Conservation (phyloP, 2,113 vertebrate species). For the Jacana jacana region DNA sequence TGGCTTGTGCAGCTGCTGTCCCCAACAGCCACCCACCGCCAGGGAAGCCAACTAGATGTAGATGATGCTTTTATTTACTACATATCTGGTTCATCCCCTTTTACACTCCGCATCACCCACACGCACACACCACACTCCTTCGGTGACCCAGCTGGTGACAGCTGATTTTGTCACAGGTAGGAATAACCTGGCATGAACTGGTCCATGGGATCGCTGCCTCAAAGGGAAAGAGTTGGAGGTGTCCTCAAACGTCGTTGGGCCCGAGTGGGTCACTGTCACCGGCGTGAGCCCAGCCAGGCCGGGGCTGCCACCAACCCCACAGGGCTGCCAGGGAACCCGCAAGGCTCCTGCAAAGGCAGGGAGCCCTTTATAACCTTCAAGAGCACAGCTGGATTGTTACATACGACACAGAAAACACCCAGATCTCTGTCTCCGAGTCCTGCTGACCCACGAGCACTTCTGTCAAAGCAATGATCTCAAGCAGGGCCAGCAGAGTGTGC, state of each 20-base stretch:
- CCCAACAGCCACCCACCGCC: neutral
- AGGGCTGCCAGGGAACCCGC: neutral
- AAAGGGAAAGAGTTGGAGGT: neutral
- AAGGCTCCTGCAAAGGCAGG: accelerated
- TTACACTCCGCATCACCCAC: neutral
- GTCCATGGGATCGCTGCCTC: neutral
- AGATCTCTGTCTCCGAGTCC: neutral
- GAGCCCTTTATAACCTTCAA: neutral
- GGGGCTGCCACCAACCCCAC: neutral
- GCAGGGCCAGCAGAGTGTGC: neutral
- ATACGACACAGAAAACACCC: neutral
- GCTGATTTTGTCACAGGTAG: neutral
- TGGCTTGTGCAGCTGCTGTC: neutral
- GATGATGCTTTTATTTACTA: neutral
- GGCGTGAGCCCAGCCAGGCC: neutral
- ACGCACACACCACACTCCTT: too few species aligned
- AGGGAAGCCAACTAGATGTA: too few species aligned
- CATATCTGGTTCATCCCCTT: neutral
- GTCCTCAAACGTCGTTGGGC: neutral
- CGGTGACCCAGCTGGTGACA: neutral
- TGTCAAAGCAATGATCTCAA: constrained; percentile 59
- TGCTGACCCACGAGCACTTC: neutral
- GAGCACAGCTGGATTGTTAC: neutral
- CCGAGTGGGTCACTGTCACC: too few species aligned
- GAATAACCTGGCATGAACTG: neutral